Base-by-base conservation (phyloP, 2,113 vertebrate genomes). In the Pelvicachromis taeniatus region DNA sequence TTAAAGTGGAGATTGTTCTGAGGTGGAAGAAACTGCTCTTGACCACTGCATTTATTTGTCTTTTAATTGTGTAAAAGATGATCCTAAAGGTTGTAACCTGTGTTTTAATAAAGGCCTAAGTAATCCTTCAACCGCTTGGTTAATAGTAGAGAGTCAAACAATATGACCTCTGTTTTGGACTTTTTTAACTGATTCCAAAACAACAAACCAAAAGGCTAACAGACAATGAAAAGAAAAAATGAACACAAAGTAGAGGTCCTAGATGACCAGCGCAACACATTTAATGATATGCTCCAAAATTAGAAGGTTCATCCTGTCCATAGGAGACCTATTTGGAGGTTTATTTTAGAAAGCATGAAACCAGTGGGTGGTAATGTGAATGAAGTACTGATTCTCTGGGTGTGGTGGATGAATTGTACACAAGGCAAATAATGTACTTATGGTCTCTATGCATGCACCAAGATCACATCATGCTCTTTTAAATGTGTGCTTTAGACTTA, bases 381-480 rank as follows among this genome's bases (percentile, higher is more conserved):
- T 12, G 31, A 2, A 11, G 35, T 5, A 42, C 3, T 68, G 40
- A 68, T 42, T 40, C 63, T 23, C 12, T 68, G n/a, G 12, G 38
- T 3, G 2, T 48, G 14, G 63, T 68, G 12, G 61, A 8, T 12
- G 61, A 40, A 7, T 42, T 68, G 0, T 42, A 42, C 0, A 23
- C 1, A 42, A 68, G 0, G 7, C 38, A 0, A 42, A 68, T 45
- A 70, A 45, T 0, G 13, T 70, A 10, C 65, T 26, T 45, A 70
- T 26, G 16, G 21, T 26, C 13, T 70, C 21, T 45, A 1, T 70
- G 63, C 21, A 45, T 26, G 21, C 63, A 45, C 61, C 21, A 42
- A 14, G 61, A 40, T 65, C 38, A 14, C n/a, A 23, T 23, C 42
- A 42, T 45, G 21, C 65, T 45, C 65, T 45, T 70, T 45, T 26